These are phyloP conservation scores for Stichodactyla helianthus DNA, from an alignment of 64 coral and sea anemone species.

Conservation along the genomic window DNA sequence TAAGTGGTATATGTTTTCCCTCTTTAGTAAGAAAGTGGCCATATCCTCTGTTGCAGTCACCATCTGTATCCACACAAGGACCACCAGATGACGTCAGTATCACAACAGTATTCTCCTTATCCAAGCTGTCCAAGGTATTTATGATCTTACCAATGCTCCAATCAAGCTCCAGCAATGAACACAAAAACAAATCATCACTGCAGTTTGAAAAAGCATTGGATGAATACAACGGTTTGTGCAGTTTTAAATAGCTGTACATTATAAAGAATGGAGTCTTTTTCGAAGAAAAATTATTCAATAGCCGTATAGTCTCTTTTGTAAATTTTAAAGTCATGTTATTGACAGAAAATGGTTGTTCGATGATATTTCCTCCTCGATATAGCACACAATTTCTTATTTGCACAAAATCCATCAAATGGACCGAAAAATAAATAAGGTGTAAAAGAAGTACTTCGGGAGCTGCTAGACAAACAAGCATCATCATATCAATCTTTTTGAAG, in stretches of 20 bases:
- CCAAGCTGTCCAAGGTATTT: constrained; percentile 21
- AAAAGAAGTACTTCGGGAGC: background rate
- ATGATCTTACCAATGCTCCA: constrained; percentile 91
- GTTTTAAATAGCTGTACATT: constrained; percentile 65
- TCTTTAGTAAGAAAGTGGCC: background rate
- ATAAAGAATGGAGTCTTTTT: constrained; percentile 67
- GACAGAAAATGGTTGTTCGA: constrained; percentile 68
- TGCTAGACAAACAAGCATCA: constrained; percentile 5
- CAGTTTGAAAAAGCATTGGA: constrained; percentile 55
- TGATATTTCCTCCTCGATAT: constrained; percentile 58
- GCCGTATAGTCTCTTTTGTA: constrained; percentile 68
- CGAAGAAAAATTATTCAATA: constrained; percentile 46
- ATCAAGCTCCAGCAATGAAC: constrained; percentile 68
- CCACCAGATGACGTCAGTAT: constrained; percentile 68
- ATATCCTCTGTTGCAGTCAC: background rate
- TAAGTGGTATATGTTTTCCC: background rate
- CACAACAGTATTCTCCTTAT: constrained; percentile 63
- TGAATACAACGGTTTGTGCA: constrained; percentile 55
- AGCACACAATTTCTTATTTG: constrained; percentile 71
- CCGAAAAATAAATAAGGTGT: background rate
- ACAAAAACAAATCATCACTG: constrained; percentile 13
- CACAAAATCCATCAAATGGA: constrained; percentile 49
- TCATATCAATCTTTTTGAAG: constrained; percentile 9
- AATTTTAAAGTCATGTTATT: constrained; percentile 84
- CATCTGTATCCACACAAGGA: constrained; percentile 21